Base-by-base conservation (phyloP, 2,113 vertebrate genomes). In the Neogobius melanostomus region DNA sequence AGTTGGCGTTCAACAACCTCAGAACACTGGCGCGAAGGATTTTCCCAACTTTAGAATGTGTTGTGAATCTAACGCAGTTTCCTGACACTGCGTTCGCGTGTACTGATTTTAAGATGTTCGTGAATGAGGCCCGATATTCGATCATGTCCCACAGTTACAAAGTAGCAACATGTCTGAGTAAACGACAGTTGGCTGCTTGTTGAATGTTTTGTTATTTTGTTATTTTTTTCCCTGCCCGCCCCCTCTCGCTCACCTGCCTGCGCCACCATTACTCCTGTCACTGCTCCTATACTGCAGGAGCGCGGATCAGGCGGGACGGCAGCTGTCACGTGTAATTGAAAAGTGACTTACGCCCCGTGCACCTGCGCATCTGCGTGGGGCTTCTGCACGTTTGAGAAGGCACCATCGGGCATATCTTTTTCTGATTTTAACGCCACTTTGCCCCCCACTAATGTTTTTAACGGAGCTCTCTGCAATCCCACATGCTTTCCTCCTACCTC, bases 241-340 rank as follows among this genome's bases (percentile, higher is more conserved):
- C 81, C 76, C 71, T 70, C 73, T 82, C 82, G 77, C 78, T 86
- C 83, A 83, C 83, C 81, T 84, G 73, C 79, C 77, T 81, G 78
- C 85, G 82, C 72, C 71, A 63, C 87, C 86, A 87, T 91, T 82
- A 89, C 86, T 89, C 84, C 80, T 83, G 84, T 87, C 87, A 79
- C 76, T 78, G 69, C 16, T 76, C 85, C 84, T 72, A 3, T 36
- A 79, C 81, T 81, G 84, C 75, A 75, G 85, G 78, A 79, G 85
- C 87, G 87, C 86, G 83, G 86, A 89, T 90, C 90, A 88, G 77
- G 71, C 45, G 73, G 85, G 90, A 87, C 87, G 89, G 87, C 85
- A 85, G 87, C 88, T 88, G 90, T 89, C 88, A 86, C 88, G 70
- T 83, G 85, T 91, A 91, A 91, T 89, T 91, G 87, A 91, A 91